Conservation (phyloP, 2,888 invertebrate genomes). For the Phalera bucephala region DNA sequence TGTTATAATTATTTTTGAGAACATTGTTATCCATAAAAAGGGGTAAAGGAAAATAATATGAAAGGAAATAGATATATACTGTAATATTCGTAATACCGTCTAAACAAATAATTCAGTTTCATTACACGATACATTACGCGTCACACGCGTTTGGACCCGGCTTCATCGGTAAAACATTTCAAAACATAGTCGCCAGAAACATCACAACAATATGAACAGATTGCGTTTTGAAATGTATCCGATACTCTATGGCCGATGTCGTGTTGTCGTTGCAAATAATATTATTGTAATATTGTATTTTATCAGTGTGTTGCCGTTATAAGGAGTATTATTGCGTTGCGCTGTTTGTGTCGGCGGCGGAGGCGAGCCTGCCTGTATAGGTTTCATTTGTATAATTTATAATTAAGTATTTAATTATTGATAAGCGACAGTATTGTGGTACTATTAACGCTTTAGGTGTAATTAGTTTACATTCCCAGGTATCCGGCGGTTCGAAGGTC, state of each 20-base stretch:
- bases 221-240: neutral
- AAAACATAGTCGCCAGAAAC: constrained; percentile 1
- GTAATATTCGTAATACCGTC: too few relatives aligned
- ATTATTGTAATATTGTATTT: constrained; percentile 34
- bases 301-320: constrained; percentile 48
- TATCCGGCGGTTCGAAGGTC: constrained; percentile 31
- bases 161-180: neutral
- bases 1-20: too few relatives aligned
- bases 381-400: constrained; percentile 52
- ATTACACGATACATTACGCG: too few relatives aligned
- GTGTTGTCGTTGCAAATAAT: constrained; percentile 49
- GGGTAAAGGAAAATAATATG: too few relatives aligned
- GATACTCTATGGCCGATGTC: constrained; percentile 7
- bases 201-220: constrained; percentile 14
- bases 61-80: too few relatives aligned
- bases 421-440: constrained; percentile 67
- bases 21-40: too few relatives aligned
- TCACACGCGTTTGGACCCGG: too few relatives aligned
- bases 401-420: constrained; percentile 65
- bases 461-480: constrained; percentile 69
- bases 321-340: constrained; percentile 7
- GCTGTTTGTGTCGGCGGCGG: constrained; percentile 25
- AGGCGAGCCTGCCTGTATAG: constrained; percentile 40
- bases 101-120: too few relatives aligned
- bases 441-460: constrained; percentile 67